Evolutionary conservation across 1,140 invertebrate genomes (phyloP), one percentile per base, ranked within the genome.

Genomic region (Drosophila santomea): DNA sequence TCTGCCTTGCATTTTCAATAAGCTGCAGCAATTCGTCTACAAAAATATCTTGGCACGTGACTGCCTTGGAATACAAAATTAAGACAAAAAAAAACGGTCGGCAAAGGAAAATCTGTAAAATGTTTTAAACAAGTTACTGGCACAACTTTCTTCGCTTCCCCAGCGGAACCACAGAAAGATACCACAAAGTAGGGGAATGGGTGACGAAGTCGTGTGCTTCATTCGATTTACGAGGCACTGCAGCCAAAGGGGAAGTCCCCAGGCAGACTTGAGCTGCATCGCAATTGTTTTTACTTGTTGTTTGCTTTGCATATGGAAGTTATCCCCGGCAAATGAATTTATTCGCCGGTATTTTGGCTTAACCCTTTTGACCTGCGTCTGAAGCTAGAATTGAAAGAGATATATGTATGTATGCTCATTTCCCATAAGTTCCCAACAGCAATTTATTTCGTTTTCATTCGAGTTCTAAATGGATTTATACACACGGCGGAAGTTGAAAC

Each of bases 171-270:
- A 25, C 23, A 66, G 48, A 44, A 69, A 67, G 60, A 67, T 51
- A 63, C 72, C 68, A 79, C 63, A 73, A 39, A 39, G 38, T 56
- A 3, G 43, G 25, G 43, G 39, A 14, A 41, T 35, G 54, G 25
- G 54, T 17, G 35, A 45, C 20, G 41, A 75, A 41, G 47, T 67
- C 61, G 54, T 67, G 60, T 73, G 66, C 32, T 64, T 50, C 66
- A 82, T 88, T 86, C 64, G 81, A 86, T 89, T 89, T 86, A 86
- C 72, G 55, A 83, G 23, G 48, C 51, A 83, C 82, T 83, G 71
- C 83, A 88, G 47, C 50, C 25, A n/a, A 51, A 51, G 43, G 41
- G 54, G 44, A 66, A 75, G 48, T 59, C 54, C 71, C 54, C 41
- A 51, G 41, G 14, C 51, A 43, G 23, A 64, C 51, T 25, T 38